Conservation (phyloP, 2,113 vertebrate species). For the Tylochromis polylepis region DNA sequence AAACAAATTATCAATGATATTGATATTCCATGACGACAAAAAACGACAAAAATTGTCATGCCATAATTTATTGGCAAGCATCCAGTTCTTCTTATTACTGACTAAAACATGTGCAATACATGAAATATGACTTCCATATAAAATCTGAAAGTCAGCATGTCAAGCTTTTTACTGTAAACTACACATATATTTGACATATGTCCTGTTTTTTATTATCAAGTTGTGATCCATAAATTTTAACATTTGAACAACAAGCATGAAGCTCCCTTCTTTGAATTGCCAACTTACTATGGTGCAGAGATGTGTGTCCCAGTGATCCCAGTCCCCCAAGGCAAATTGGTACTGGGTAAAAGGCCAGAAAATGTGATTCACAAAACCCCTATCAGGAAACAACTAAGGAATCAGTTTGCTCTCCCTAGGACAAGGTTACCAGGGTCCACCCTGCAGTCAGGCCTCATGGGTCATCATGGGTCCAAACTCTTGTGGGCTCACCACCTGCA, state of each 20-base stretch:
- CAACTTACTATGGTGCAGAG: neutral
- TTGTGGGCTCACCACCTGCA: neutral
- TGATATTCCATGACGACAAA: neutral
- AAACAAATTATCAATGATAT: neutral
- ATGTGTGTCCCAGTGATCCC: neutral
- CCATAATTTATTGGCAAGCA: fast-evolving
- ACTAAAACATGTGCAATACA: no score
- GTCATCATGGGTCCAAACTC: neutral
- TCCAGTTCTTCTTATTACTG: neutral
- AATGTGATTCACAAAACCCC: neutral
- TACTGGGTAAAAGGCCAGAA: neutral
- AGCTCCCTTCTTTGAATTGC: neutral
- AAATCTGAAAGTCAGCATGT: no score
- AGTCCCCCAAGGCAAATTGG: neutral
- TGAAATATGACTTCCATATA: no score
- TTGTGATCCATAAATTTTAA: neutral
- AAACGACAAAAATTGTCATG: neutral
- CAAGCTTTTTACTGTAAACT: neutral
- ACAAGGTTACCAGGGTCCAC: neutral
- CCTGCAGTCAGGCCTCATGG: neutral
- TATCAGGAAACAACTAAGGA: neutral
- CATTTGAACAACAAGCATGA: neutral
- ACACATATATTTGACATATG: neutral
- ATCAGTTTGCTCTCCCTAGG: neutral
- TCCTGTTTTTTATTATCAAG: neutral